These are phyloP conservation scores for Oeneis ivallda DNA, from an alignment of 2,888 invertebrate genomes.

Conservation along the genomic window DNA sequence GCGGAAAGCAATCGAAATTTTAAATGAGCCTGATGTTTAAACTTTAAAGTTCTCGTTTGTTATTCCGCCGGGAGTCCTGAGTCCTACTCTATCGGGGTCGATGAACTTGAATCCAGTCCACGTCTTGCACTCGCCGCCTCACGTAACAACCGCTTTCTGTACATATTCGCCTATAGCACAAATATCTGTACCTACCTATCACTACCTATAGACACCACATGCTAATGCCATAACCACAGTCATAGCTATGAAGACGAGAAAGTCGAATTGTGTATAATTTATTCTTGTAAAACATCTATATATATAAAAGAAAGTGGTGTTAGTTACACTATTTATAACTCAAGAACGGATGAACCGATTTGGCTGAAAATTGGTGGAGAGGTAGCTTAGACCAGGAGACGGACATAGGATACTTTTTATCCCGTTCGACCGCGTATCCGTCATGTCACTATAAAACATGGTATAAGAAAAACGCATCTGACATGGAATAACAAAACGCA, in stretches of 20 bases:
- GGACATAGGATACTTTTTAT: too few species aligned
- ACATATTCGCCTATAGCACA: conserved; percentile 42
- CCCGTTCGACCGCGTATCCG: too few species aligned
- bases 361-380: too few species aligned
- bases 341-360: too few species aligned
- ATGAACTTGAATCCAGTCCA: conserved; percentile 76
- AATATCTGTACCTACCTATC: conserved; percentile 6
- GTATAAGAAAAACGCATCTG: too few species aligned
- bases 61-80: conserved; percentile 76
- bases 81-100: conserved; percentile 74
- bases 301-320: too few species aligned
- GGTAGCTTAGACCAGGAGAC: too few species aligned
- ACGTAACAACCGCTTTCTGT: conserved; percentile 75
- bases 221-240: not conserved
- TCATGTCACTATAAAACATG: too few species aligned
- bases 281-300: not conserved
- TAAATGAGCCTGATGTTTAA: conserved; percentile 35
- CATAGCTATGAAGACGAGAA: not conserved
- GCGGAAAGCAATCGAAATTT: conserved; percentile 28
- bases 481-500: too few species aligned
- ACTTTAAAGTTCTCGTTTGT: conserved; percentile 56
- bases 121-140: conserved; percentile 73
- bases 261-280: not conserved
- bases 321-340: too few species aligned
- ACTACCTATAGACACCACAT: not conserved